A percentile compares a stretch with the other conserved stretches of the same genome.
These are phyloP conservation scores for Micrasema minimum DNA, from an alignment of 1,140 invertebrate genomes.

Conservation along the genomic window DNA sequence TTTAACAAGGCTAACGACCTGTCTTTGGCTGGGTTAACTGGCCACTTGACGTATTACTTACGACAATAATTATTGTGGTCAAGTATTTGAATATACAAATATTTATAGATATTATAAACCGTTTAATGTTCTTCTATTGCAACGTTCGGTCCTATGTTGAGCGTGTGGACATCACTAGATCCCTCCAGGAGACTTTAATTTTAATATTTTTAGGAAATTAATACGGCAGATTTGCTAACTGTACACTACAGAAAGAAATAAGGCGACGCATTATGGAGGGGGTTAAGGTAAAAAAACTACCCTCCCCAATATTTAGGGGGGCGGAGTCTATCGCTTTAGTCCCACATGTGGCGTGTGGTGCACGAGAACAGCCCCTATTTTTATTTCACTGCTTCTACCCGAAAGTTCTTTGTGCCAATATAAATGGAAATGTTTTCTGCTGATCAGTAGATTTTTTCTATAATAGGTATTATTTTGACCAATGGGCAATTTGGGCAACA, in stretches of 20 bases:
- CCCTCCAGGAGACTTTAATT: no score
- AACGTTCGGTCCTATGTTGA: no score
- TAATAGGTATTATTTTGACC: constrained; percentile 3
- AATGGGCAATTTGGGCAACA: constrained; percentile 20
- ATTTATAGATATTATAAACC: no score
- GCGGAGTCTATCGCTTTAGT: constrained; percentile 37
- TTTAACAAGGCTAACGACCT: no score
- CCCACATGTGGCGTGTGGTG: constrained; percentile 31
- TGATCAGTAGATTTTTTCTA: neutral
- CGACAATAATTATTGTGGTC: no score
- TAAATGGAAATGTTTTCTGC: constrained; percentile 29
- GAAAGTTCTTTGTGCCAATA: constrained; percentile 17
- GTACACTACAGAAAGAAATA: constrained; percentile 29
- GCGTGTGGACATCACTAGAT: no score
- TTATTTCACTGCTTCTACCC: constrained; percentile 15
- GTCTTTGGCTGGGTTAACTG: no score
- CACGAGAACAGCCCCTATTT: constrained; percentile 30
- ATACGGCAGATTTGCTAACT: constrained; percentile 28
- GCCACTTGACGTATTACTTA: no score
- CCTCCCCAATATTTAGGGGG: constrained; percentile 23
- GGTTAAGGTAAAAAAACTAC: constrained; percentile 33
- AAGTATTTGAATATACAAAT: no score
- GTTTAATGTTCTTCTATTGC: no score
- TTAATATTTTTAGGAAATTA: no score
- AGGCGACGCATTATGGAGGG: constrained; percentile 4